These are phyloP conservation scores for Ivindomyrus marchei DNA, from an alignment of 2,113 vertebrate species.

Conservation along the genomic window DNA sequence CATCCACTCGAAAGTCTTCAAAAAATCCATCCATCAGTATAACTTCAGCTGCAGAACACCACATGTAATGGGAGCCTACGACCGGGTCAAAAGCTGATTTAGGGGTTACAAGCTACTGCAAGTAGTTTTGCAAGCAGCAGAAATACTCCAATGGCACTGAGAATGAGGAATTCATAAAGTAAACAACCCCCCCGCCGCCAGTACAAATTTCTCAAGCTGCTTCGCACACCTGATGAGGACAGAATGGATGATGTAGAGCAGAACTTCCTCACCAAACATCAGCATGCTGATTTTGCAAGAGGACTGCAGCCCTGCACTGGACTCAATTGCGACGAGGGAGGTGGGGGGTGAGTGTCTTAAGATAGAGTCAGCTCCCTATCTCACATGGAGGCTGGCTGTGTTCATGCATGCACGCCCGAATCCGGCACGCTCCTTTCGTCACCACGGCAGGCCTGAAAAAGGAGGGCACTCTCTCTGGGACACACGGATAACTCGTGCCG, in stretches of 20 bases:
- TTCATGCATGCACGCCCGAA: neutral
- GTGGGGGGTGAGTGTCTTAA: neutral
- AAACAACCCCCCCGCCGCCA: neutral
- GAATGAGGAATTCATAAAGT: neutral
- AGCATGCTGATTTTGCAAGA: neutral
- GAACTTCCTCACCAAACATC: neutral
- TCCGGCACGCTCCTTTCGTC: neutral
- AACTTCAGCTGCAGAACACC: neutral
- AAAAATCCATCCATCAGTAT: neutral
- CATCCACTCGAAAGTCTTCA: neutral
- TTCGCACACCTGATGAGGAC: neutral
- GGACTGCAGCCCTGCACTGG: neutral
- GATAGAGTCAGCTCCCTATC: too few relatives aligned
- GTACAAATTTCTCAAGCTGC: neutral
- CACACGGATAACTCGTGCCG: too few relatives aligned
- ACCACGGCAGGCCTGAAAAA: neutral
- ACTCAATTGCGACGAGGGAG: neutral
- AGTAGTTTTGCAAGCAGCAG: neutral
- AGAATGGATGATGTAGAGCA: neutral
- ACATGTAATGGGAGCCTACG: neutral
- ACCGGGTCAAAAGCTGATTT: neutral
- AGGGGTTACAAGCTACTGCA: neutral
- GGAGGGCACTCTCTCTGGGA: neutral
- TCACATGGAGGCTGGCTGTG: neutral
- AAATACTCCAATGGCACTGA: neutral